Evolutionary conservation across 2,888 invertebrate species (phyloP).

Genomic region (Aricia artaxerxes): DNA sequence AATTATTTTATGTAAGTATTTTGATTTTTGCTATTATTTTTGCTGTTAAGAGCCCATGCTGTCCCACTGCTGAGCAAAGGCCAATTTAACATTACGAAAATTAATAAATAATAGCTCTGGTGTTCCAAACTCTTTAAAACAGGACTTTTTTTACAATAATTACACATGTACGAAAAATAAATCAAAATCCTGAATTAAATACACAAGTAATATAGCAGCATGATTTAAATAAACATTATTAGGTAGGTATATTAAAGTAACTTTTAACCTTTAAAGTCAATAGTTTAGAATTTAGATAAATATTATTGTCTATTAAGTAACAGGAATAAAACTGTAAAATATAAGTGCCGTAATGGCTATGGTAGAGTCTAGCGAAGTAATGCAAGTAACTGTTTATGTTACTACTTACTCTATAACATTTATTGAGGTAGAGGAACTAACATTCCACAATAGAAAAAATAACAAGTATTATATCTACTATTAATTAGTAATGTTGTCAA

Average conservation of each 20-base stretch:
- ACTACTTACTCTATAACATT: not conserved
- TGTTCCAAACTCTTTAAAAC: too few species aligned
- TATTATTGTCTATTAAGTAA: not conserved
- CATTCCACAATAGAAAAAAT: not conserved
- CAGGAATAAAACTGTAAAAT: not conserved
- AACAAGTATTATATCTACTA: not conserved
- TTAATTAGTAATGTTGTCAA: not conserved
- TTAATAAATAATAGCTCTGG: too few species aligned
- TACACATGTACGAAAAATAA: too few species aligned
- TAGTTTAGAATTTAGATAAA: conserved; percentile 8
- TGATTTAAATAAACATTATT: not conserved
- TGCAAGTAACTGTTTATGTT: not conserved
- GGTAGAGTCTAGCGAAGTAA: not conserved
- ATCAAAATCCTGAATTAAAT: not conserved
- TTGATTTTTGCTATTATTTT: too few species aligned
- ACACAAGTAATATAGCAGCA: not conserved
- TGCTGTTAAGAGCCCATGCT: too few species aligned
- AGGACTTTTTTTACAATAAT: too few species aligned
- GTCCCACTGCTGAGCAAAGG: too few species aligned
- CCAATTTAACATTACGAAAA: too few species aligned
- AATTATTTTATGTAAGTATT: too few species aligned
- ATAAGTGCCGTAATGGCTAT: not conserved
- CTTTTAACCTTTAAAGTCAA: not conserved
- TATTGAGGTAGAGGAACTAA: not conserved
- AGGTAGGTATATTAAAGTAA: not conserved